These are phyloP conservation scores for Galaxea fascicularis DNA, from an alignment of 92 coral and sea anemone species.

Conservation along the genomic window DNA sequence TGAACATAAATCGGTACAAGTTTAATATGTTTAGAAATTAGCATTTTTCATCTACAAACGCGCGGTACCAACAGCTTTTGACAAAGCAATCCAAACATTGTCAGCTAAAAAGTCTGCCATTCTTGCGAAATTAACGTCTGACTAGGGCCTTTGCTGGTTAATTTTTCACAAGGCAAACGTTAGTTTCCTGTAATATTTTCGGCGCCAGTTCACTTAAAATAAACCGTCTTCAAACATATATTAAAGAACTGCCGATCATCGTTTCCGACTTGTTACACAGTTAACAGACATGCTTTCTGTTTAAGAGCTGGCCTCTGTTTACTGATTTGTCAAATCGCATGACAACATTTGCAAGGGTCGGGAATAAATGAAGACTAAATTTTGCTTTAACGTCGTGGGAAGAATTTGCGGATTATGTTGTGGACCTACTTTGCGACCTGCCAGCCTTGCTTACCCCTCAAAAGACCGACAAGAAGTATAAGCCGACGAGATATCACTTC, in stretches of 20 bases:
- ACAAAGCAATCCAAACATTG: conserved; percentile 25
- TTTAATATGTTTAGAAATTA: conserved; percentile 69
- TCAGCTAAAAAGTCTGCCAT: neutral
- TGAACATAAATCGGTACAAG: conserved; percentile 70
- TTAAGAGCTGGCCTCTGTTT: conserved; percentile 60
- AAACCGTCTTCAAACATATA: conserved; percentile 80
- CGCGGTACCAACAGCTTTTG: conserved; percentile 19
- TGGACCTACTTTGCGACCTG: conserved; percentile 45
- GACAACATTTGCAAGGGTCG: conserved; percentile 74
- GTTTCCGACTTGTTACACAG: conserved; percentile 66
- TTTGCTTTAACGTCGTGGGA: conserved; percentile 76
- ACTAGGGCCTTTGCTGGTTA: neutral
- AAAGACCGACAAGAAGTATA: conserved; percentile 46
- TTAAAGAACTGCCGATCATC: conserved; percentile 69
- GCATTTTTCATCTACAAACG: conserved; percentile 75
- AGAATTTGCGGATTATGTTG: conserved; percentile 59
- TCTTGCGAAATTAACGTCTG: conserved; percentile 5
- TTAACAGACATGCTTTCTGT: conserved; percentile 64
- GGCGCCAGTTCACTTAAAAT: conserved; percentile 62
- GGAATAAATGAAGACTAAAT: conserved; percentile 80
- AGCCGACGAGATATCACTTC: conserved; percentile 46
- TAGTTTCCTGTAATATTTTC: conserved; percentile 56
- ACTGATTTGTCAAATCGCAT: conserved; percentile 72
- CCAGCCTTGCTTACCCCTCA: conserved; percentile 40
- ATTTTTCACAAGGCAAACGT: conserved; percentile 12